Evolutionary conservation across 2,888 invertebrate genomes (phyloP), one percentile per base, ranked within the genome.

Genomic region (Orchesella flavescens): DNA sequence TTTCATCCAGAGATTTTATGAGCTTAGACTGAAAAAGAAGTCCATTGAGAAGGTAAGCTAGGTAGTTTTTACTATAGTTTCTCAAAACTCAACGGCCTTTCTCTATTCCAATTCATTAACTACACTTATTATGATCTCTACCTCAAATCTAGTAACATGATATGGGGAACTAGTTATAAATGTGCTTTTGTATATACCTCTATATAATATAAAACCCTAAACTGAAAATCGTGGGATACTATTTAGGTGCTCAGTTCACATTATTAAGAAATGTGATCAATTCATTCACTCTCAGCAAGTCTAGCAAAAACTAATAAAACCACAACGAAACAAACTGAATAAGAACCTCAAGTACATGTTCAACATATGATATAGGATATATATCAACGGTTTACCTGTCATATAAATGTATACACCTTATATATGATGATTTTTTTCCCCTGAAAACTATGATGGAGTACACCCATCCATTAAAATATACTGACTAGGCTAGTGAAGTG

Each of bases 111-210:
- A 34, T 53, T 53, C 53, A 53, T 53, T 44, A 43, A 43, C 66
- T 13, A n/a, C 34, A 66, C 43, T 66, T 44, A 66, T 66, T 66
- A 66, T 44, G 34, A 43, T 44, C 15, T n/a, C 66, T 66, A 66
- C 43, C 66, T 66, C 66, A 43, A 12, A 23, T 34, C 17, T 19
- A 17, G 59, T 23, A 23, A 24, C 63, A 15, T 34, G 59, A 19
- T 53, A 53, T 10, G 13, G 13, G 13, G 13, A 46, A 13, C 46
- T 46, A 46, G 55, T 55, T 9, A 55, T 55, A 15, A n/a, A 15
- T 17, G 17, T 7, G 55, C 55, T 17, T 55, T 13, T 10, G 55
- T 55, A 17, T 19, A 61, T 23, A 13, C 21, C 23, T 19, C 3
- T 24, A 24, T 24, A 61, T 12, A 4, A 4, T 12, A 61, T 61